Evolutionary conservation across 2,888 invertebrate species (phyloP), one percentile per base, ranked within the genome.

Genomic region (Trilocha varians): DNA sequence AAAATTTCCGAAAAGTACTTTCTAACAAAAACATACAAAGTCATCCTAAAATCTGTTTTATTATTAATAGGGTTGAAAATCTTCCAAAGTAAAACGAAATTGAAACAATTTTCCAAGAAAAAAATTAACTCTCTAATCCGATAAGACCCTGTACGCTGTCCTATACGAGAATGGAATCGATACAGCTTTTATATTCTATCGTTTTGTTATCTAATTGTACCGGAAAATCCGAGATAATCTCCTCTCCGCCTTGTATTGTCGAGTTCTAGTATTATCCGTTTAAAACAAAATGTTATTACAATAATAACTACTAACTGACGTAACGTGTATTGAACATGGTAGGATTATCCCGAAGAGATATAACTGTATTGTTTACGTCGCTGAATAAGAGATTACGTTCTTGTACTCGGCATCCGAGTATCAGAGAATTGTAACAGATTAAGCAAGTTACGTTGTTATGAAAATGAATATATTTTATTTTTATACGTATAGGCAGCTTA

Each of bases 201-300:
- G 65, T 62, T 65, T 52, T 52, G 57, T n/a, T n/a, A 50, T 53
- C 57, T 60, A 44, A 43, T 45, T 45, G 47, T 35, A 35, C 34
- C 35, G 15, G 38, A 39, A 45, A 43, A 51, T 39, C 47, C 46
- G 46, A 52, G 52, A 47, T 52, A 50, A 52, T 51, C 69, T 65
- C 53, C 68, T 68, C 67, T 57, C 65, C 61, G 52, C 58, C 56
- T 57, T 66, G 65, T 70, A 72, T 69, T 60, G 63, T 61, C 64
- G 59, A 55, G 55, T 54, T 50, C 52, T 56, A 49, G 62, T 60
- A 68, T 77, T 71, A 78, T 77, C 73, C 74, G 70, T 62, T 65
- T 72, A 65, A 73, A 76, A 78, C 69, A 73, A 76, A 74, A 73
- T 65, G 73, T 58, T 67, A 64, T 67, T 63, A 65, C 70, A 71